Evolutionary conservation across 1,140 invertebrate species (phyloP).

Genomic region (Carposina sasakii): DNA sequence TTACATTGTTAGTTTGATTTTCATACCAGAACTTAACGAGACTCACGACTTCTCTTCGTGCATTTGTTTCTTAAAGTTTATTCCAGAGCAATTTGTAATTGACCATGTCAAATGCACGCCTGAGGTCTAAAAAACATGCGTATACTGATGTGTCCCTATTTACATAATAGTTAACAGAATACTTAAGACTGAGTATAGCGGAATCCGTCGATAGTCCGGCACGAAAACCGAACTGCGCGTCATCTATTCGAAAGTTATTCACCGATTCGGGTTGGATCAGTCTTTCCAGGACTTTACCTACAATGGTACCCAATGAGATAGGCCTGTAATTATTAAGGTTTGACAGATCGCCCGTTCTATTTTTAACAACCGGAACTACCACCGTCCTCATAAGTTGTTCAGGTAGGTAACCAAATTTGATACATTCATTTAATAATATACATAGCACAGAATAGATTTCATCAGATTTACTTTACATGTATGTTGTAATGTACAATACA

Average conservation of each 20-base stretch:
- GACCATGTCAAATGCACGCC: slow-evolving; percentile 12
- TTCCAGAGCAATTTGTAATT: slow-evolving; percentile 11
- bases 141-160: slow-evolving; percentile 5
- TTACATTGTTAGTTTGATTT: slow-evolving; percentile 5
- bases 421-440: slow-evolving; percentile 6
- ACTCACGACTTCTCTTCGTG: neutral
- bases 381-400: slow-evolving; percentile 7
- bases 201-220: slow-evolving; percentile 10
- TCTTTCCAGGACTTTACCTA: too few relatives aligned
- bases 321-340: slow-evolving; percentile 8
- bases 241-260: slow-evolving; percentile 1
- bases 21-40: slow-evolving; percentile 9
- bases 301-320: too few relatives aligned
- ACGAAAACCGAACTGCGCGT: slow-evolving; percentile 15
- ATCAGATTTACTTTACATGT: too few relatives aligned
- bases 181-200: slow-evolving; percentile 9
- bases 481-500: too few relatives aligned
- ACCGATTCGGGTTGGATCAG: slow-evolving; percentile 7
- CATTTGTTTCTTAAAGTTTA: neutral
- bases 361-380: slow-evolving; percentile 11
- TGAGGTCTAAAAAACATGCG: slow-evolving; percentile 13
- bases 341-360: slow-evolving; percentile 7
- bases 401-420: slow-evolving; percentile 11
- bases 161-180: slow-evolving; percentile 6
- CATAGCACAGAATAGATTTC: too few relatives aligned